Conservation (phyloP, 2,888 invertebrate species). For the Mycogona germanica region DNA sequence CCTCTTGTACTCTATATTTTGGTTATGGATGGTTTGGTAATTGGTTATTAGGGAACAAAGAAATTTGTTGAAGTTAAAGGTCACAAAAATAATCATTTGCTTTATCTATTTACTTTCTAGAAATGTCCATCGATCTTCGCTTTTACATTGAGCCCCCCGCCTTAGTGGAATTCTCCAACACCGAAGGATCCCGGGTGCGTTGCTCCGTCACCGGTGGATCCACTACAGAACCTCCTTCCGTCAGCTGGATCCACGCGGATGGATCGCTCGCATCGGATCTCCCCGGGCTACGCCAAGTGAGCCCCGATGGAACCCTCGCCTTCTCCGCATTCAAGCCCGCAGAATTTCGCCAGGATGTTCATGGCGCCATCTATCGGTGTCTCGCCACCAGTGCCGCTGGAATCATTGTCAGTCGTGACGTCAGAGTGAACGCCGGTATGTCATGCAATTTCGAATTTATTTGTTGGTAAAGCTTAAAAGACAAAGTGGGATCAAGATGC, state of each 20-base stretch:
- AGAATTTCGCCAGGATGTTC: slow-evolving; percentile 15
- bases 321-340: slow-evolving; percentile 9
- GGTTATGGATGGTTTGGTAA: too few species aligned
- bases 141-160: slow-evolving; percentile 6
- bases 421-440: slow-evolving; percentile 10
- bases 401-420: slow-evolving; percentile 5
- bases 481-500: too few species aligned
- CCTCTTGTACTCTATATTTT: too few species aligned
- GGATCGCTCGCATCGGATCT: slow-evolving; percentile 4
- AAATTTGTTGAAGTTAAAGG: too few species aligned
- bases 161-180: slow-evolving; percentile 15
- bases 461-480: too few species aligned
- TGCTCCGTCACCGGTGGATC: slow-evolving; percentile 6
- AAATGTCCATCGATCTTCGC: too few species aligned
- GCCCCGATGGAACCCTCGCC: slow-evolving; percentile 12
- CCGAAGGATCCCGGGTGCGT: slow-evolving; percentile 2
- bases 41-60: too few species aligned
- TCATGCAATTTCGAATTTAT: not conserved
- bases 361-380: slow-evolving; percentile 6
- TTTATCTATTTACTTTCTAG: too few species aligned
- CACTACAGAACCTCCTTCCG: not conserved
- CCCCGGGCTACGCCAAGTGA: slow-evolving; percentile 2
- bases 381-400: not conserved
- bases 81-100: too few species aligned
- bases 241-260: slow-evolving; percentile 8